These are phyloP conservation scores for Penelope pileata DNA, from an alignment of 2,113 vertebrate species.

Conservation along the genomic window DNA sequence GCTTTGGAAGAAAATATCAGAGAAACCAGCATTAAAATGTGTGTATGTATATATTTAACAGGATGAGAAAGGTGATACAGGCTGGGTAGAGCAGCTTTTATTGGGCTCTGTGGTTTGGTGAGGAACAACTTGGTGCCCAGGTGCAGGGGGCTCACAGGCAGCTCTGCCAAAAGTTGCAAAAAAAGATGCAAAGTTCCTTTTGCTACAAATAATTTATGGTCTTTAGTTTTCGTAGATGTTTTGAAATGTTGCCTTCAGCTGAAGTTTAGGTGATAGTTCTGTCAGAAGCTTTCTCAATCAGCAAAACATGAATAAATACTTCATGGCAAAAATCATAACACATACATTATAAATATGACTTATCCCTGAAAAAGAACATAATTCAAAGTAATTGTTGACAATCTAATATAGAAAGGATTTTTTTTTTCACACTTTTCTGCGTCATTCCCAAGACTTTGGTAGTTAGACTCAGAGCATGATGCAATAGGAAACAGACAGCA, in stretches of 20 bases:
- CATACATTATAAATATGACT: background rate
- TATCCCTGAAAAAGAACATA: background rate
- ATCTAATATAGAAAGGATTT: background rate
- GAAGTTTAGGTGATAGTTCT: background rate
- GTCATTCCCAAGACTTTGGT: background rate
- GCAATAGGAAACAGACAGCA: background rate
- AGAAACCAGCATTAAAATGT: background rate
- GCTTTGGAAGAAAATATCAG: background rate
- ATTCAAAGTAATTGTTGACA: background rate
- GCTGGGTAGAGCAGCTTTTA: accelerated
- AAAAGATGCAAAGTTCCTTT: background rate
- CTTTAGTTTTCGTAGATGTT: background rate
- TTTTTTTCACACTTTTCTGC: background rate
- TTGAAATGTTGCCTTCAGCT: background rate
- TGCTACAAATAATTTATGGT: background rate
- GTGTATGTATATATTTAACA: background rate
- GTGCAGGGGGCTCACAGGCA: accelerated
- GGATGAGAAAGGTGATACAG: background rate
- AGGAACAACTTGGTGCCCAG: background rate
- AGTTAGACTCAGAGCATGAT: background rate
- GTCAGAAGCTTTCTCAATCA: background rate
- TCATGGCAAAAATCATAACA: background rate
- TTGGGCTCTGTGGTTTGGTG: background rate
- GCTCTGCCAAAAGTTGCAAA: accelerated
- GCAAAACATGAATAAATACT: background rate